Percentiles rank a stretch among this genome's conserved stretches.
phyloP scores from a whole-genome alignment of 2,113 vertebrate species.

The Hiodon tergisus region DNA sequence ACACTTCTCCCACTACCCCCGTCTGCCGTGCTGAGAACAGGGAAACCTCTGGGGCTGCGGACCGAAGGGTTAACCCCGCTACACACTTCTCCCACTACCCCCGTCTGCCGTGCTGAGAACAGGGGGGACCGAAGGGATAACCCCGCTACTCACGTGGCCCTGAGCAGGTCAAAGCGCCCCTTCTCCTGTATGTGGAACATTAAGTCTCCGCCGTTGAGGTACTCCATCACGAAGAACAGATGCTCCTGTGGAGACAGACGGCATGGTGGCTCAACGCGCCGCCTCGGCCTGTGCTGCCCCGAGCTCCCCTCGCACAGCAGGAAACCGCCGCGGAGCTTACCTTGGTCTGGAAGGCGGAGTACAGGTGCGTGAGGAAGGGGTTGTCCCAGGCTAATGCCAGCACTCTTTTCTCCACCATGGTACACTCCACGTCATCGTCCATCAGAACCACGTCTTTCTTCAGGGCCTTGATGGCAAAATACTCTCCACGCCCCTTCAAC shows the following conservation, averaged over 20 bases:
- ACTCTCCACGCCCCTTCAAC: slow-evolving; percentile 81
- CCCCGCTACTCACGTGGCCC: slow-evolving; percentile 74
- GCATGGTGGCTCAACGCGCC: background rate
- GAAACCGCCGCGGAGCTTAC: slow-evolving; percentile 45
- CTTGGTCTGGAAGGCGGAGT: slow-evolving; percentile 93
- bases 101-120: background rate
- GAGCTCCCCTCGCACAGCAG: too few relatives aligned
- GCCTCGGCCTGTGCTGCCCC: too few relatives aligned
- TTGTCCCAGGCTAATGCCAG: slow-evolving; percentile 91
- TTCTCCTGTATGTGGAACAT: slow-evolving; percentile 99
- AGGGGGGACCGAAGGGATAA: background rate
- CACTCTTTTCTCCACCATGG: slow-evolving; percentile 96
- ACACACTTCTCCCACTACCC: background rate
- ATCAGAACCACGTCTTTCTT: slow-evolving; percentile 99
- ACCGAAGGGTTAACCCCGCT: background rate
- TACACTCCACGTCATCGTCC: slow-evolving; percentile 95
- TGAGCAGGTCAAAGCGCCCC: slow-evolving; percentile 89
- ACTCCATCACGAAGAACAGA: slow-evolving; percentile 98
- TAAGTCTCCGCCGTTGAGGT: slow-evolving; percentile 91
- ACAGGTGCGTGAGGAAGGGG: slow-evolving; percentile 94
- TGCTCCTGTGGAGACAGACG: slow-evolving; percentile 72
- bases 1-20: background rate
- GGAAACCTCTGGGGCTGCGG: background rate
- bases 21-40: background rate
- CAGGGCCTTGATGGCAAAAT: slow-evolving; percentile 89